These are phyloP conservation scores for Acleris holmiana DNA, from an alignment of 2,888 invertebrate genomes.

Conservation along the genomic window DNA sequence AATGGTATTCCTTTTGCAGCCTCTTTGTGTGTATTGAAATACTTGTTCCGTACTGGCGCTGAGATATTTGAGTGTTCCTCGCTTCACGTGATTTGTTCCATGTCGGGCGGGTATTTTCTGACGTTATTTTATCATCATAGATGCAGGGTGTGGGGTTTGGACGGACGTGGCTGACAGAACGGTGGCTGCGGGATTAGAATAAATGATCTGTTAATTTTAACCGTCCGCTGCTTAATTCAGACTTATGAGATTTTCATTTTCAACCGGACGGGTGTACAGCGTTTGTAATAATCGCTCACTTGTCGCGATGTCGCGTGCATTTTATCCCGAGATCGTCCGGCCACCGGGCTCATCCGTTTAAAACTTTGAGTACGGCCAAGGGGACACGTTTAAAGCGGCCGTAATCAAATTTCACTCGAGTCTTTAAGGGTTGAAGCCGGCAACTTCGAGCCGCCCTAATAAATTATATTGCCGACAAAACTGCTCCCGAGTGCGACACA, in stretches of 20 bases:
- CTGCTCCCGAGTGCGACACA: constrained; percentile 82
- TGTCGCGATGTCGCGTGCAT: constrained; percentile 14
- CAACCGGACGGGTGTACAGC: constrained; percentile 4
- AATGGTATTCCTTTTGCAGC: constrained; percentile 41
- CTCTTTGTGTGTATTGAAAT: constrained; percentile 34
- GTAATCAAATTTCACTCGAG: constrained; percentile 83
- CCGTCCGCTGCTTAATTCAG: constrained; percentile 18
- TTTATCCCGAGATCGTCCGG: constrained; percentile 37
- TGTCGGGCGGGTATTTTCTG: constrained; percentile 9
- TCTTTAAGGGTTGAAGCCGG: constrained; percentile 81
- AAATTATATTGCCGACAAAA: constrained; percentile 84
- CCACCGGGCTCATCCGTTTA: constrained; percentile 68
- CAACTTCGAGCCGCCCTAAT: constrained; percentile 82
- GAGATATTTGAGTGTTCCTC: constrained; percentile 21
- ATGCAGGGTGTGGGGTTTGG: constrained; percentile 37
- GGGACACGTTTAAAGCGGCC: constrained; percentile 77
- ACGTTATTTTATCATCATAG: constrained; percentile 27
- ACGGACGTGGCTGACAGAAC: constrained; percentile 53
- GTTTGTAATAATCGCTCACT: constrained; percentile 20
- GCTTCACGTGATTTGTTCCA: constrained; percentile 33
- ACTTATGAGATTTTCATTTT: constrained; percentile 9
- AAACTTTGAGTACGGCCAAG: constrained; percentile 68
- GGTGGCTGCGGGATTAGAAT: constrained; percentile 54
- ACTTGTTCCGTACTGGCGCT: constrained; percentile 10
- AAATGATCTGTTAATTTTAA: constrained; percentile 64